Percentiles rank a stretch among this genome's conserved stretches.
Conservation (phyloP, 53 echinoderm and acorn worm genomes). For the Holothuria leucospilota region DNA sequence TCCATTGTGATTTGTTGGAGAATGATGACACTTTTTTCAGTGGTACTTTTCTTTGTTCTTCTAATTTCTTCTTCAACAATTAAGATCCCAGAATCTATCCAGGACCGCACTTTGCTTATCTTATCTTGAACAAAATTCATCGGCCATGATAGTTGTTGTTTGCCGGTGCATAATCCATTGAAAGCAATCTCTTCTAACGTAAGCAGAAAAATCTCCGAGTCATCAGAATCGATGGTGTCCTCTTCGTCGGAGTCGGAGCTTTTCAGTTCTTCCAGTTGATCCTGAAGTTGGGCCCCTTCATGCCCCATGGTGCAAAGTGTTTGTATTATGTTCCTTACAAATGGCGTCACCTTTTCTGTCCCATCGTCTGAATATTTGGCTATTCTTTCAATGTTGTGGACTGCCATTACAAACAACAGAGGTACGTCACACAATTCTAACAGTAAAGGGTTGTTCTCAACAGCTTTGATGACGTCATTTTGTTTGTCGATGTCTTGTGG, state of each 20-base stretch:
- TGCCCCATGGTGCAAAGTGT: background rate
- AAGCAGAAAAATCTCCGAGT: background rate
- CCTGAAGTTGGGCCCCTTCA: too few relatives aligned
- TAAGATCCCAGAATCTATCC: constrained; percentile 20
- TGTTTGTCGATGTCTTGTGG: background rate
- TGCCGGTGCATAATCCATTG: constrained; percentile 25
- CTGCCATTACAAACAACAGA: constrained; percentile 5
- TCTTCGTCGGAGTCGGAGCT: too few relatives aligned
- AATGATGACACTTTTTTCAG: too few relatives aligned
- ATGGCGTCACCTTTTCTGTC: background rate
- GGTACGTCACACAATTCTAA: background rate
- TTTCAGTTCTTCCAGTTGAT: too few relatives aligned
- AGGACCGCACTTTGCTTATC: background rate
- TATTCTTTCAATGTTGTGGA: background rate
- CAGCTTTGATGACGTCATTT: background rate
- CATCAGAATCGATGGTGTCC: too few relatives aligned
- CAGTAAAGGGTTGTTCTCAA: background rate
- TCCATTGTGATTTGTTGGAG: too few relatives aligned
- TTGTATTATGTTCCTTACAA: background rate
- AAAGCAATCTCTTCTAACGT: constrained; percentile 16
- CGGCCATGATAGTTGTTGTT: constrained; percentile 11
- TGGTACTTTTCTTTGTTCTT: background rate
- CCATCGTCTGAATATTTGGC: background rate
- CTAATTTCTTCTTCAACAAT: constrained; percentile 11
- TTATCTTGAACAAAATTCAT: background rate